Percentiles rank a stretch among this genome's conserved stretches.
Evolutionary conservation across 2,888 invertebrate genomes (phyloP).

Genomic region (Agrotis exclamationis): DNA sequence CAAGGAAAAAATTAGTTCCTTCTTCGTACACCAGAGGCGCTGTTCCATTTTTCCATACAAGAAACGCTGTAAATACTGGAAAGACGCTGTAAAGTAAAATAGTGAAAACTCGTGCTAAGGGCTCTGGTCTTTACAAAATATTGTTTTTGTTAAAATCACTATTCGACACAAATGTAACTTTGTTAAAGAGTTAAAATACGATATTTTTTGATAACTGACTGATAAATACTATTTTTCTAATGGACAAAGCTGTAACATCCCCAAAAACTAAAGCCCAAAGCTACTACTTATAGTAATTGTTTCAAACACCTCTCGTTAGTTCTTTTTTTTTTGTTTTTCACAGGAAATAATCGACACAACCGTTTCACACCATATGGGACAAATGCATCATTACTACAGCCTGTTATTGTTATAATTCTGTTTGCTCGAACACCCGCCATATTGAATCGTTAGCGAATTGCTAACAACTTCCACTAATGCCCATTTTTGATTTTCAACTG

Average conservation of each 20-base stretch:
- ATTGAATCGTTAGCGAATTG: constrained; percentile 81
- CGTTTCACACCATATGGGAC: constrained; percentile 80
- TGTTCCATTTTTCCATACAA: no score
- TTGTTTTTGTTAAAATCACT: no score
- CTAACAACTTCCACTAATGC: constrained; percentile 50
- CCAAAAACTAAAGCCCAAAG: constrained; percentile 12
- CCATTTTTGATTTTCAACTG: background rate
- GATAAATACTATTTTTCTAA: no score
- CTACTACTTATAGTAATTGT: constrained; percentile 46
- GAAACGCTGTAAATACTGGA: no score
- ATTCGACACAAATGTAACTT: no score
- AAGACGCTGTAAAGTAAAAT: no score
- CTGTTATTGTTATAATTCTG: constrained; percentile 79
- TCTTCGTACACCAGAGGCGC: no score
- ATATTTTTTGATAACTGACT: no score
- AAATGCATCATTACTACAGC: constrained; percentile 65
- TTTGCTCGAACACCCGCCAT: constrained; percentile 75
- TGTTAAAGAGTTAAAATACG: no score
- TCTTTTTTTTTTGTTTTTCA: constrained; percentile 48
- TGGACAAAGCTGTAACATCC: background rate
- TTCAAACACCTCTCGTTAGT: constrained; percentile 55
- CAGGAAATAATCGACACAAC: constrained; percentile 43
- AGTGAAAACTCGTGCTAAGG: no score
- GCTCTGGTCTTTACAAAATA: no score
- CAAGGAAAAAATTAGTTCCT: no score